Conservation (phyloP, 2,888 invertebrate genomes). For the Andrena marginata region DNA sequence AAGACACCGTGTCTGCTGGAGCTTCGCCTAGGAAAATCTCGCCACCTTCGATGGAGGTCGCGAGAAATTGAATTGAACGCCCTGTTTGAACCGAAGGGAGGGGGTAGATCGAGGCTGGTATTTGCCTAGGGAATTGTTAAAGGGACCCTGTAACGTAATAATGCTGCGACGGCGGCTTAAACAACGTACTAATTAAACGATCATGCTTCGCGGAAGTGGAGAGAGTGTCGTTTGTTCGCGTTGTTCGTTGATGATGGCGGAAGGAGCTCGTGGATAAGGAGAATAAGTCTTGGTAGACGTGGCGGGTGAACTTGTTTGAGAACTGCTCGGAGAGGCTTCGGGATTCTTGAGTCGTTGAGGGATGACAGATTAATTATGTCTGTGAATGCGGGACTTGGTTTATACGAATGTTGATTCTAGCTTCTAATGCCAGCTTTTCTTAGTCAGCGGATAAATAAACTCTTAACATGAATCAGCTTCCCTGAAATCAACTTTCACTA, state of each 20-base stretch:
- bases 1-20: conserved; percentile 36
- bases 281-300: background rate
- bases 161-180: background rate
- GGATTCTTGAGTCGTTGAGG: too few relatives aligned
- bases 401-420: too few relatives aligned
- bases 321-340: too few relatives aligned
- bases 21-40: conserved; percentile 17
- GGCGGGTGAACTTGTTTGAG: too few relatives aligned
- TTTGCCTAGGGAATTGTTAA: conserved; percentile 33
- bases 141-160: conserved; percentile 23
- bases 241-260: background rate
- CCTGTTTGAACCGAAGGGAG: background rate
- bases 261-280: background rate
- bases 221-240: background rate
- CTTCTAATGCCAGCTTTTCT: too few relatives aligned
- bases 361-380: too few relatives aligned
- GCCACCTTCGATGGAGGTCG: conserved; percentile 26
- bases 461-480: background rate
- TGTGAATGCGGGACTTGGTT: too few relatives aligned
- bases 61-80: conserved; percentile 36
- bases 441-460: too few relatives aligned
- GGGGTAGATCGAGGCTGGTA: conserved; percentile 24
- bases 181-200: conserved; percentile 6
- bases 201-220: background rate
- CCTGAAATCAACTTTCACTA: background rate